Evolutionary conservation across 2,113 vertebrate species (phyloP), one percentile per base, ranked within the genome.

Genomic region (Rhynchomys soricoides): DNA sequence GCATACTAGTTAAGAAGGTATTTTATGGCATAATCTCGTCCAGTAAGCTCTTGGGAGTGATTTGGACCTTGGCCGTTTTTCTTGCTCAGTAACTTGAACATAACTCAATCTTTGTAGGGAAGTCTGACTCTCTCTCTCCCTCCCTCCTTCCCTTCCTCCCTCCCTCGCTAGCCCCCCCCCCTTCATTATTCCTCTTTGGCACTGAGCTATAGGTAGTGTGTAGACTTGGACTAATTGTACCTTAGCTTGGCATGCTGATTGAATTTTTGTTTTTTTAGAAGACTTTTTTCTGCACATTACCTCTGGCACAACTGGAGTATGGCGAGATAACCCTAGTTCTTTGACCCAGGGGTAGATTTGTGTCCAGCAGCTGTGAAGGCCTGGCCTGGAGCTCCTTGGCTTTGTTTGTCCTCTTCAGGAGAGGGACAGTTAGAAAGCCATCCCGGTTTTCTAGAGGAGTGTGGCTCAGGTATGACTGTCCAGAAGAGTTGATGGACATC

Each of bases 61-160:
- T 88, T 95, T 81, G 57, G 50, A 62, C 15, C 78, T 48, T 43
- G 19, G 7, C 86, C 91, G 64, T 66, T 83, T 95, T 96, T 89
- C 26, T 79, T 94, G 29, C 62, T 93, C 81, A 73, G 37, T 93
- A 92, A 73, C 48, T 9, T 89, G 52, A 95, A 83, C 16, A 34
- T 87, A 74, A 85, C 43, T 94, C 86, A 90, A 92, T 92, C 50
- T 92, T 79, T 92, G 87, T 96, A 71, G 78, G 11, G 24, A 78
- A 75, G 37, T 79, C 82, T 34, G 29, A 40, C 17, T 52, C 19
- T 59, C 57, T 62, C 21, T 62, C 59, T 64, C 8, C 26, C 68
- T 16, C 15, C 19, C 16, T 71, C 7, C n/a, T 7, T 71, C 34
- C 21, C 16, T 68, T 12, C 12, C 10, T 66, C 57, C 21, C 17